Evolutionary conservation across 2,113 vertebrate species (phyloP).

Genomic region (Hystrix brachyura): DNA sequence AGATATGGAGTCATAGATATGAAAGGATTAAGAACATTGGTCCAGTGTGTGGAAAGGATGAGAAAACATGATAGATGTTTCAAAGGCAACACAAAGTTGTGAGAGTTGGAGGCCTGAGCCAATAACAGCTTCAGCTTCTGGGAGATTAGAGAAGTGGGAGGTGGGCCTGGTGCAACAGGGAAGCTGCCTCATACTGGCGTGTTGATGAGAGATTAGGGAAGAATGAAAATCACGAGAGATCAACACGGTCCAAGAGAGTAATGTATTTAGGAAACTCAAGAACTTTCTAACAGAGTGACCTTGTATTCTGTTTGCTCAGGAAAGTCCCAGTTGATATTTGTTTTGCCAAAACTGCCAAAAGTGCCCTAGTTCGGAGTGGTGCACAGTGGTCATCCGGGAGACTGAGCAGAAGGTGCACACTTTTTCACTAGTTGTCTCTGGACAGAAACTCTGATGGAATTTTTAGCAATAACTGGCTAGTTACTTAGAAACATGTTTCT

Average conservation of each 20-base stretch:
- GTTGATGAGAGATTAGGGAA: not conserved
- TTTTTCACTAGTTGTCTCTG: not conserved
- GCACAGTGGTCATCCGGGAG: not conserved
- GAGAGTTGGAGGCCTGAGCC: not conserved
- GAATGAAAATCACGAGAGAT: not conserved
- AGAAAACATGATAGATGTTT: not conserved
- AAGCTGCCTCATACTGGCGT: not conserved
- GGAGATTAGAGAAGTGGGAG: not conserved
- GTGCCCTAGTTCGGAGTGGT: not conserved
- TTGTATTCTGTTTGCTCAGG: not conserved
- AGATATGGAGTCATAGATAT: not conserved
- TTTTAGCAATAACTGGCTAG: not conserved
- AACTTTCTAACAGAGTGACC: not conserved
- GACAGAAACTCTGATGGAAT: not conserved
- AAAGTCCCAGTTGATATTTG: not conserved
- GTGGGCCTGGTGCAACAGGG: fast-evolving
- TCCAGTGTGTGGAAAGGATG: not conserved
- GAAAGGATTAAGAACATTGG: not conserved
- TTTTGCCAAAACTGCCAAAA: not conserved
- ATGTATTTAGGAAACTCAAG: not conserved
- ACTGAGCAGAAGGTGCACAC: not conserved
- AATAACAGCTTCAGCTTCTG: fast-evolving
- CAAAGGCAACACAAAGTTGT: not conserved
- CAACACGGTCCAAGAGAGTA: not conserved
- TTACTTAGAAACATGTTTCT: not conserved